These are phyloP conservation scores for Diaphora mendica DNA, from an alignment of 2,888 invertebrate species.

Conservation along the genomic window DNA sequence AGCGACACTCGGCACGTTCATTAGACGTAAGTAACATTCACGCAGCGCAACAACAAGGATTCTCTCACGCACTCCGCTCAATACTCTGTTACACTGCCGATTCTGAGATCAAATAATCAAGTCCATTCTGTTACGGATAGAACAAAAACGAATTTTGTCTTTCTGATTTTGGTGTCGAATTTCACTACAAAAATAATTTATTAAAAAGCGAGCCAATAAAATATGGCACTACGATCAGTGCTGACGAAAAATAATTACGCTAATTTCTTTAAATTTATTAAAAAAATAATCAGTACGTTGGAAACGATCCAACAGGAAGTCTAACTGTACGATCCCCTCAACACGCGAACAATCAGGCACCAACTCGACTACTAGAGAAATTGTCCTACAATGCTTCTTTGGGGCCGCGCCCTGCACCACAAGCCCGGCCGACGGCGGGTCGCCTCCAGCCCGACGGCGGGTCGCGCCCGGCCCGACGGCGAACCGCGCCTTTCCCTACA, in stretches of 20 bases:
- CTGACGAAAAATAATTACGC: conserved; percentile 77
- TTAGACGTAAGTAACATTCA: conserved; percentile 38
- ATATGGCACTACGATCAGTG: conserved; percentile 85
- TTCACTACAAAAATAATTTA: conserved; percentile 79
- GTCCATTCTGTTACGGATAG: conserved; percentile 73
- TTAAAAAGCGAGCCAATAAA: conserved; percentile 80
- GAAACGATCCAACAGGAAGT: conserved; percentile 76
- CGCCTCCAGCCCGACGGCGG: not conserved
- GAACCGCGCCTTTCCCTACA: conserved; percentile 40
- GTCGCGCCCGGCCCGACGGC: conserved; percentile 21
- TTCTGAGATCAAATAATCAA: conserved; percentile 82
- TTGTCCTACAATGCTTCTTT: conserved; percentile 76
- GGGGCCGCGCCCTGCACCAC: conserved; percentile 59
- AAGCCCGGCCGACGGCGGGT: conserved; percentile 18
- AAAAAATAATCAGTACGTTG: conserved; percentile 84
- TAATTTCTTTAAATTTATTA: conserved; percentile 74
- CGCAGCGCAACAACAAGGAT: conserved; percentile 29
- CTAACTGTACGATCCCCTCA: conserved; percentile 63
- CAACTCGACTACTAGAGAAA: conserved; percentile 81
- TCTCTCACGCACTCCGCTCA: conserved; percentile 49
- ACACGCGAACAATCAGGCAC: conserved; percentile 79
- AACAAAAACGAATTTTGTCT: conserved; percentile 73
- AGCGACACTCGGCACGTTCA: conserved; percentile 57
- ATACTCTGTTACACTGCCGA: conserved; percentile 63
- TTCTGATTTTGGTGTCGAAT: conserved; percentile 84